phyloP scores from a whole-genome alignment of 2,113 vertebrate species.

The Tychaedon coryphoeus region DNA sequence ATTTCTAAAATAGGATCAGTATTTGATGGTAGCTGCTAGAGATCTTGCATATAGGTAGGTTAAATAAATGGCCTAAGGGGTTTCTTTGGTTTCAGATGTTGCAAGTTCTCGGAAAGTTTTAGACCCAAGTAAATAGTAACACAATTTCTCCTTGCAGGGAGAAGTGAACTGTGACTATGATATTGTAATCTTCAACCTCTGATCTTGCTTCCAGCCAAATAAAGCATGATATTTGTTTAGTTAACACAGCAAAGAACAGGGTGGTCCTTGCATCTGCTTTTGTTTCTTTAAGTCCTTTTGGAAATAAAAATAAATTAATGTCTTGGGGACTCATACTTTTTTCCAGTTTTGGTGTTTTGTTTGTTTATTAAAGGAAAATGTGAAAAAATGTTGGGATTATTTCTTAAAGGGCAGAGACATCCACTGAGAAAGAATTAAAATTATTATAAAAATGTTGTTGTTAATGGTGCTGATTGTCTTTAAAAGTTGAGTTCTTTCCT shows the following conservation, averaged over 20 bases:
- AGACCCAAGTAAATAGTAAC: not conserved
- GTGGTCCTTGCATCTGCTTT: not conserved
- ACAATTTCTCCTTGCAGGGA: not conserved
- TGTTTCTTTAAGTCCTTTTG: not conserved
- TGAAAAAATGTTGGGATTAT: not conserved
- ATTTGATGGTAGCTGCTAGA: not conserved
- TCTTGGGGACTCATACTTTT: not conserved
- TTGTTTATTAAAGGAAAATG: not conserved
- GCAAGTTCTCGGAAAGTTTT: not conserved
- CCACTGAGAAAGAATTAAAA: not conserved
- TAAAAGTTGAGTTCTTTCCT: not conserved
- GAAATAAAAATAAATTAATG: not conserved
- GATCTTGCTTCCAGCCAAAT: not conserved
- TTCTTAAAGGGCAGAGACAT: not conserved
- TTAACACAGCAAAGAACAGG: not conserved
- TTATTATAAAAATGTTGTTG: not conserved
- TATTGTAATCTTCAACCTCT: not conserved
- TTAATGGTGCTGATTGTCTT: not conserved
- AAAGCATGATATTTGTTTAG: not conserved
- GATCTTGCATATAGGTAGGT: not conserved
- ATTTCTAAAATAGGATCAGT: not conserved
- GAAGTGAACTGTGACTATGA: not conserved
- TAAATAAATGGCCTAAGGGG: not conserved
- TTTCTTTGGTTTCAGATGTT: not conserved
- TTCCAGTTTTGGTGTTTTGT: not conserved